A percentile compares a stretch with the other conserved stretches of the same genome.
phyloP scores from a whole-genome alignment of 2,888 invertebrate genomes.

The Dynastes tityus region DNA sequence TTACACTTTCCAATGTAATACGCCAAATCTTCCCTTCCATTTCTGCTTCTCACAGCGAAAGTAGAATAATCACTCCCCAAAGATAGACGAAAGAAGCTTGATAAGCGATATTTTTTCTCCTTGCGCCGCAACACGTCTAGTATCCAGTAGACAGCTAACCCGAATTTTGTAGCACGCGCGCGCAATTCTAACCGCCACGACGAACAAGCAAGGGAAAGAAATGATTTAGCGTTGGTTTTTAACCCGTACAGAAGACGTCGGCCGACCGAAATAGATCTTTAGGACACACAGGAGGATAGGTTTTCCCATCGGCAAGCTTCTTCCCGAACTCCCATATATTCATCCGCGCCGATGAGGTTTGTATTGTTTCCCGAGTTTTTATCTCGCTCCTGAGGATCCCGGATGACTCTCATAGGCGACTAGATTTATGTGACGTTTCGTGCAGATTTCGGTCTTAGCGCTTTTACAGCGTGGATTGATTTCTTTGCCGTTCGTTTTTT shows the following conservation, averaged over 20 bases:
- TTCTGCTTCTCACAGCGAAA: not conserved
- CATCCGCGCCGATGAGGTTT: slow-evolving; percentile 48
- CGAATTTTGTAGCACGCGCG: no score
- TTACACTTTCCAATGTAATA: no score
- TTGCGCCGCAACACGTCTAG: not conserved
- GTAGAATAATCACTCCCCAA: slow-evolving; percentile 26
- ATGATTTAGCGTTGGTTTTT: slow-evolving; percentile 45
- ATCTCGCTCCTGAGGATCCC: slow-evolving; percentile 46
- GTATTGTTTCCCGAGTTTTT: slow-evolving; percentile 50
- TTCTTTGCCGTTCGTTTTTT: not conserved
- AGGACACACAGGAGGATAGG: slow-evolving; percentile 41
- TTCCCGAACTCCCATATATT: slow-evolving; percentile 46
- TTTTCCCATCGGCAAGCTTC: slow-evolving; percentile 5
- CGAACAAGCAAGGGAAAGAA: slow-evolving; percentile 8
- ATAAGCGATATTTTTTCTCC: slow-evolving; percentile 20
- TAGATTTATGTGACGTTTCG: slow-evolving; percentile 38
- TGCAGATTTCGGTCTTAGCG: slow-evolving; percentile 35
- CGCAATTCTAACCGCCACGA: not conserved
- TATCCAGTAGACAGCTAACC: not conserved
- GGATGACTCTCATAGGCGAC: slow-evolving; percentile 28
- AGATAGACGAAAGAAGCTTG: not conserved
- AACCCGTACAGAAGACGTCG: slow-evolving; percentile 19
- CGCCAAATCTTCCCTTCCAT: no score
- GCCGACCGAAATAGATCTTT: slow-evolving; percentile 35
- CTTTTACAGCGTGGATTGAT: not conserved